Percentiles rank a stretch among this genome's conserved stretches.
Evolutionary conservation across 37 sponge, comb jelly and placozoan species (phyloP).

Genomic region (Theonella swinhoei): DNA sequence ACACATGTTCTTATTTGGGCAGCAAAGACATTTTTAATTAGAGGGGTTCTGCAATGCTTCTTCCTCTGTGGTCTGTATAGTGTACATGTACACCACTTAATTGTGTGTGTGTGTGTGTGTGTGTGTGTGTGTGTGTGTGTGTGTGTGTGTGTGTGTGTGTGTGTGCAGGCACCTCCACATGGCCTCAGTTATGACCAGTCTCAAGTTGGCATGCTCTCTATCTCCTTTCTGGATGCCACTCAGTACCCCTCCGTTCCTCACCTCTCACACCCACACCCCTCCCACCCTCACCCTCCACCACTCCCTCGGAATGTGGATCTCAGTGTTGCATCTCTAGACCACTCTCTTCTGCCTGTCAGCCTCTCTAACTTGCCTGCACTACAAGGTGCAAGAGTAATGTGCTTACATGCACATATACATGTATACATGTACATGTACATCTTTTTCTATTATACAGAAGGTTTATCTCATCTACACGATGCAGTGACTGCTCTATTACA

Average conservation of each 20-base stretch:
- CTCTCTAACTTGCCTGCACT: not conserved
- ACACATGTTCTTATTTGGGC: too few relatives aligned
- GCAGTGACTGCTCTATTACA: conserved; percentile 26
- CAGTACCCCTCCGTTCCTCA: too few relatives aligned
- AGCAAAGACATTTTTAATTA: too few relatives aligned
- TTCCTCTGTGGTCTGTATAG: too few relatives aligned
- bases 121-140: too few relatives aligned
- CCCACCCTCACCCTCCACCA: not conserved
- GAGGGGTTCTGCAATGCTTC: too few relatives aligned
- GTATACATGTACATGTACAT: not conserved
- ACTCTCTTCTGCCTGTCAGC: not conserved
- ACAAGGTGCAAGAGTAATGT: not conserved
- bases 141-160: not conserved
- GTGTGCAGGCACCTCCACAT: not conserved
- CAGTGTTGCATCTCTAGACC: not conserved
- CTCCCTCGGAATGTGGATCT: not conserved
- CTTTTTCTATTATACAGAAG: not conserved
- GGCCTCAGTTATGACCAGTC: not conserved
- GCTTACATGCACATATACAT: conserved; percentile 4
- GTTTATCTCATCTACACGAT: conserved; percentile 26
- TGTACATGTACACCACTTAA: too few relatives aligned
- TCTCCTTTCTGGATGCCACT: not conserved
- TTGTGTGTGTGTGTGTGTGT: too few relatives aligned
- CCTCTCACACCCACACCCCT: not conserved
- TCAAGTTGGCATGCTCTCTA: not conserved